Evolutionary conservation across 2,888 invertebrate genomes (phyloP).

Genomic region (Hermaeophaga mercurialis): DNA sequence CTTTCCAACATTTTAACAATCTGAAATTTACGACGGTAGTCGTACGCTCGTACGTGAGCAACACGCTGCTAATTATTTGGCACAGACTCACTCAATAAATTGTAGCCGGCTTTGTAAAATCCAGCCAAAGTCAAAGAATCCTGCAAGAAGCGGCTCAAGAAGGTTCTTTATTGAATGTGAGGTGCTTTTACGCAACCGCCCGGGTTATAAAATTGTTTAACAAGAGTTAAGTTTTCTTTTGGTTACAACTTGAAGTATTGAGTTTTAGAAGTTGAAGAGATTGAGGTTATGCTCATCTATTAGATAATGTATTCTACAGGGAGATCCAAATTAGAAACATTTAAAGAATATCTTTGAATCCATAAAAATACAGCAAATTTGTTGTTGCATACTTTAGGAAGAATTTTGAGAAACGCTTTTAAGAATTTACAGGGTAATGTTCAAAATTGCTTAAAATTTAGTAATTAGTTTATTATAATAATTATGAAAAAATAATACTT

Average conservation of each 20-base stretch:
- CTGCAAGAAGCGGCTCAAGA: conserved; percentile 3
- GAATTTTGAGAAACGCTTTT: too few relatives aligned
- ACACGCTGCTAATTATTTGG: conserved; percentile 27
- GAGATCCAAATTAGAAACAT: too few relatives aligned
- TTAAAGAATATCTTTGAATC: too few relatives aligned
- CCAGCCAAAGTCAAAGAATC: neutral
- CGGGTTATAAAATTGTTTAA: conserved; percentile 7
- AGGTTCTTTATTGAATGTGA: conserved; percentile 8
- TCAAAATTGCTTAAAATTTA: too few relatives aligned
- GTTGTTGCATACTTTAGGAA: too few relatives aligned
- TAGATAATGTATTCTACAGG: too few relatives aligned
- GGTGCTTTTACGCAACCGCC: conserved; percentile 3
- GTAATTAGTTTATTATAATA: too few relatives aligned
- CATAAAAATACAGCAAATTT: too few relatives aligned
- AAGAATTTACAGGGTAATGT: too few relatives aligned
- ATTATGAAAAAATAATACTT: too few relatives aligned
- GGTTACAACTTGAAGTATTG: neutral
- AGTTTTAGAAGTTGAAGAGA: neutral
- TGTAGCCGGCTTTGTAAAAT: conserved; percentile 1
- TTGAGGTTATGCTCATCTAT: too few relatives aligned
- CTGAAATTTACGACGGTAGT: conserved; percentile 1
- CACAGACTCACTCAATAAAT: conserved; percentile 18
- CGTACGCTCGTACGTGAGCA: conserved; percentile 13
- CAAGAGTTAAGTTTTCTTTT: conserved; percentile 8
- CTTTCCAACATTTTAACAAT: neutral